Evolutionary conservation across 1,140 invertebrate species (phyloP), one percentile per base, ranked within the genome.

Genomic region (Conus betulinus): DNA sequence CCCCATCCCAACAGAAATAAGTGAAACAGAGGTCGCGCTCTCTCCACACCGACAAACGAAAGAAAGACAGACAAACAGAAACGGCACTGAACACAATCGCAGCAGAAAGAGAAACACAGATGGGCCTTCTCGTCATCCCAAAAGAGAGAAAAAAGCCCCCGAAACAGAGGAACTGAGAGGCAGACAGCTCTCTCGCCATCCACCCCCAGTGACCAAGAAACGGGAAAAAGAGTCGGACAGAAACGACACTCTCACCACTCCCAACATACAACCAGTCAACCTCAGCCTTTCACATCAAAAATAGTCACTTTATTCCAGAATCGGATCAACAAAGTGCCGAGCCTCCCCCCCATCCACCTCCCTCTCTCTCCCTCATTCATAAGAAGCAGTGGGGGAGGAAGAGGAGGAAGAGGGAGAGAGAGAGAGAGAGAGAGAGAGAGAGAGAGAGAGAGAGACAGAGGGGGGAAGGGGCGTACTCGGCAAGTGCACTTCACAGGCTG

Each of bases 251-350:
- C 39, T 39, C 39, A 39, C 39, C 39, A 39, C 39, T 39, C 39
- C 5, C 17, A 39, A 3, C 51, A 0, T 11, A 84, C 0, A 23
- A 15, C 52, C 57, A 84, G 27, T 17, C 67, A n/a, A n/a, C 39
- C 39, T 39, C 39, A 39, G 39, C 39, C 39, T 39, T 39, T 39
- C 3, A 85, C 84, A 85, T 76, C 84, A 76, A 85, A 85, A 85
- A 85, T 85, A 85, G 10, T 60, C 63, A 85, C 67, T 85, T 85
- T 85, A 85, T 85, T 85, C 67, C 84, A 85, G 57, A 52, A 74
- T 52, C 20, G 67, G 27, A 85, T 17, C 60, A 85, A 85, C 84
- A 63, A 71, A 23, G 67, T 85, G 84, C 67, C 63, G 67, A 63
- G n/a, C 39, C 27, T 67, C 4, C 84, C 39, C 39, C 27, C 4